These are phyloP conservation scores for Danaus plexippus DNA, from an alignment of 1,140 invertebrate genomes.

Conservation along the genomic window DNA sequence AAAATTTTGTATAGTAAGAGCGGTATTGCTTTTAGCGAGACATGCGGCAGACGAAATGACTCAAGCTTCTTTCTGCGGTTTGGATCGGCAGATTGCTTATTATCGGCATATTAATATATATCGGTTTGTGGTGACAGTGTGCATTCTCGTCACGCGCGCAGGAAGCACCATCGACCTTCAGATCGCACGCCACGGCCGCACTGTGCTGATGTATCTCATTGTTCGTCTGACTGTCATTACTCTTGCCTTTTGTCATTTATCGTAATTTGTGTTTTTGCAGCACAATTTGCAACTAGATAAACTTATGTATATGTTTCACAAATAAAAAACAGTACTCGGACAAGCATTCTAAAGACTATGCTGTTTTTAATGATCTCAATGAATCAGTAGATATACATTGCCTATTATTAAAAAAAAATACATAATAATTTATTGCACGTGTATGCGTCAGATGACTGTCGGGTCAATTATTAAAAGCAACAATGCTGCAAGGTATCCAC, in stretches of 20 bases:
- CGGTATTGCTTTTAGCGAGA: conserved; percentile 9
- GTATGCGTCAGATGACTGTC: conserved; percentile 11
- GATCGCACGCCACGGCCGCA: conserved; percentile 51
- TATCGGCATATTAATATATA: conserved; percentile 26
- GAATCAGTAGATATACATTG: neutral
- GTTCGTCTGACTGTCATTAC: conserved; percentile 30
- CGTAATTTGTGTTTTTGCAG: conserved; percentile 10
- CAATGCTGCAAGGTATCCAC: conserved; percentile 25
- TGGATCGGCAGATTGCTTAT: conserved; percentile 17
- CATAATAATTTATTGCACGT: conserved; percentile 14
- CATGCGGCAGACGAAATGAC: conserved; percentile 10
- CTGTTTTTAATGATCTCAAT: too few species aligned
- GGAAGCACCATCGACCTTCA: conserved; percentile 62
- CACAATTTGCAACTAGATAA: neutral
- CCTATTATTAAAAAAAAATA: neutral
- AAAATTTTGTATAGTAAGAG: conserved; percentile 12
- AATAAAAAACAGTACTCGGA: neutral
- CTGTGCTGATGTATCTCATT: conserved; percentile 43
- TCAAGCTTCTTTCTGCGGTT: conserved; percentile 16
- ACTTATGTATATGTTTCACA: neutral
- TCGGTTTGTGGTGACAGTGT: conserved; percentile 21
- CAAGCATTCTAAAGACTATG: neutral
- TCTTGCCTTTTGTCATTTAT: conserved; percentile 14
- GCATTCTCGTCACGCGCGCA: conserved; percentile 65
- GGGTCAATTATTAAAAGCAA: conserved; percentile 6